phyloP scores from a whole-genome alignment of 2,797 vertebrate species.

The Linurgus olivaceus region DNA sequence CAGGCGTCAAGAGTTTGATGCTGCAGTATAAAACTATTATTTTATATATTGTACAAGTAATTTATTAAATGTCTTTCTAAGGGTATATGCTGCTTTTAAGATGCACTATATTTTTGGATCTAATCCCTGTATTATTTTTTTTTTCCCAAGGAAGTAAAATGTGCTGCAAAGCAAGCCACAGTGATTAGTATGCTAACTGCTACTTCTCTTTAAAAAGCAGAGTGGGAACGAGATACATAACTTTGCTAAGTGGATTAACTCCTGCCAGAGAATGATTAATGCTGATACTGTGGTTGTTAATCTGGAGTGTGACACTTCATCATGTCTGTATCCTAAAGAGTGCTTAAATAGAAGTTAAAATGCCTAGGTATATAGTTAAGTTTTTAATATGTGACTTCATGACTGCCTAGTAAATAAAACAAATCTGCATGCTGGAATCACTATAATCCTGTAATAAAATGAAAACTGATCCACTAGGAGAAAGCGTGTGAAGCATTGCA shows the following conservation, averaged over 20 bases:
- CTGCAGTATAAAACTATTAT: constrained; percentile 75
- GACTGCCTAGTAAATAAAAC: constrained; percentile 29
- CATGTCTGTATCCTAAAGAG: constrained; percentile 20
- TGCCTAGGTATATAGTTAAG: constrained; percentile 1
- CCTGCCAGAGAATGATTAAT: constrained; percentile 34
- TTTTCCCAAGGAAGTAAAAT: constrained; percentile 76
- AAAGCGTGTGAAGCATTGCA: not conserved
- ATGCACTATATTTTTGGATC: constrained; percentile 80
- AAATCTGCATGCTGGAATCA: constrained; percentile 52
- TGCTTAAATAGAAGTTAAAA: constrained; percentile 23
- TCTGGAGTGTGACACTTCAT: constrained; percentile 14
- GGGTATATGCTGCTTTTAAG: constrained; percentile 81
- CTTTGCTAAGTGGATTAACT: constrained; percentile 35
- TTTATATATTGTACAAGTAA: constrained; percentile 78
- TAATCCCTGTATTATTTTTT: constrained; percentile 73
- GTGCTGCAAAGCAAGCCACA: constrained; percentile 62
- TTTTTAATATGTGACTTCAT: constrained; percentile 16
- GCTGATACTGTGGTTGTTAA: constrained; percentile 17
- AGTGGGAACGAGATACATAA: constrained; percentile 18
- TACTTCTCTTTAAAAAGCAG: constrained; percentile 70
- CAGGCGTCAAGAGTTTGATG: constrained; percentile 78
- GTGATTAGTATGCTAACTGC: constrained; percentile 69
- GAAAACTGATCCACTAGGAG: not conserved
- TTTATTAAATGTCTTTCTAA: constrained; percentile 81
- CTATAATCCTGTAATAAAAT: constrained; percentile 20